A percentile compares a stretch with the other conserved stretches of the same genome.
Evolutionary conservation across 1,140 invertebrate species (phyloP).

Genomic region (Caenorhabditis latens): DNA sequence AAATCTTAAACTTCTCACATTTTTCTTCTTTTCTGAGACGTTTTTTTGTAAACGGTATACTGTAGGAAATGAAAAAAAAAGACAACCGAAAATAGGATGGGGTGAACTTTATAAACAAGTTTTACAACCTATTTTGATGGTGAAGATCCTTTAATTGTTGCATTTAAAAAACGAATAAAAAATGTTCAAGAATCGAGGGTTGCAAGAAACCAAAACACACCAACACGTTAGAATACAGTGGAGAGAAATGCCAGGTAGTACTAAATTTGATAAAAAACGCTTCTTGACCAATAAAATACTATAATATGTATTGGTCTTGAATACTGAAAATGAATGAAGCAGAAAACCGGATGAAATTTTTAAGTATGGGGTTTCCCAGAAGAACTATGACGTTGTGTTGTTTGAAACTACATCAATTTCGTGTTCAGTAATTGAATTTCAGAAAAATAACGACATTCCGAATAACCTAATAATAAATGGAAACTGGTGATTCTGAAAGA

Average conservation of each 20-base stretch:
- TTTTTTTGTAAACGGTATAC: background rate
- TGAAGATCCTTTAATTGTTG: constrained; percentile 41
- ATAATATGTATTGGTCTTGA: background rate
- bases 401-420: constrained; percentile 1
- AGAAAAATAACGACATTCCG: background rate
- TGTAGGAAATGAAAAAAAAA: background rate
- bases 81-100: background rate
- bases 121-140: background rate
- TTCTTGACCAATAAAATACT: background rate
- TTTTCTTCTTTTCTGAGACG: too few species aligned
- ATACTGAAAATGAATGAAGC: background rate
- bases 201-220: background rate
- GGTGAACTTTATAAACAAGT: constrained; percentile 6
- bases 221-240: background rate
- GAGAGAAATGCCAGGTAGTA: too few species aligned
- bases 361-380: background rate
- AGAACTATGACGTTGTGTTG: constrained; percentile 2
- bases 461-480: background rate
- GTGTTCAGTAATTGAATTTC: background rate
- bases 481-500: background rate
- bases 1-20: background rate
- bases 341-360: background rate
- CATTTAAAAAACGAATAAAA: background rate
- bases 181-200: background rate
- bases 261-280: too few species aligned